Evolutionary conservation across 2,888 invertebrate species (phyloP).

Genomic region (Eugnorisma glareosa): DNA sequence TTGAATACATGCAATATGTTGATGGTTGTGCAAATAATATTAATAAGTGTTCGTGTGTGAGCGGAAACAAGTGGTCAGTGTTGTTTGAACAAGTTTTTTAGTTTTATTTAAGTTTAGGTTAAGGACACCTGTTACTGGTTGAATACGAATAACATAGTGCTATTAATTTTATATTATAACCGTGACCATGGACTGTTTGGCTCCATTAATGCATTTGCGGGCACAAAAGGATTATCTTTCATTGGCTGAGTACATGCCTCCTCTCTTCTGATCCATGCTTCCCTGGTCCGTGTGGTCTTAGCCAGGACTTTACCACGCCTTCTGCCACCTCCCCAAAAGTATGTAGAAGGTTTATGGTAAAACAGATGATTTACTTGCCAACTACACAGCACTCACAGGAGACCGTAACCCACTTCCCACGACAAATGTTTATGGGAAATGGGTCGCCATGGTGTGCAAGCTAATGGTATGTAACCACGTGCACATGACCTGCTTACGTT

Average conservation of each 20-base stretch:
- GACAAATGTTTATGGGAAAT: constrained; percentile 51
- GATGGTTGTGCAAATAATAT: constrained; percentile 29
- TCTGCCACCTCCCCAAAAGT: background rate
- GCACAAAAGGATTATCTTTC: background rate
- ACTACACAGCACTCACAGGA: constrained; percentile 4
- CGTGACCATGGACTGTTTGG: background rate
- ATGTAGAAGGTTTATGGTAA: background rate
- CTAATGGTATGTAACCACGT: constrained; percentile 35
- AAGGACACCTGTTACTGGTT: constrained; percentile 26
- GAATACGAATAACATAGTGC: constrained; percentile 14
- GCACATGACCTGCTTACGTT: constrained; percentile 32
- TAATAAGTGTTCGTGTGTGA: constrained; percentile 1
- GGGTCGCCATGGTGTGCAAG: constrained; percentile 38
- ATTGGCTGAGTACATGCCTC: background rate
- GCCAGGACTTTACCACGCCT: background rate
- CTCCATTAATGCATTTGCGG: background rate
- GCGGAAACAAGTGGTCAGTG: constrained; percentile 9
- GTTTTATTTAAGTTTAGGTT: constrained; percentile 33
- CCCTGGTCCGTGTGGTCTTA: background rate
- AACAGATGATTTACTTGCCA: background rate
- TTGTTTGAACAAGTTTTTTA: constrained; percentile 47
- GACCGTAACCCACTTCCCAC: constrained; percentile 54
- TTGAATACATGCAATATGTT: constrained; percentile 5
- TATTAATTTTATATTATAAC: constrained; percentile 1
- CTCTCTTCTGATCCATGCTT: background rate